Evolutionary conservation across 1,140 invertebrate genomes (phyloP).

Genomic region (Meloidogyne chitwoodi): DNA sequence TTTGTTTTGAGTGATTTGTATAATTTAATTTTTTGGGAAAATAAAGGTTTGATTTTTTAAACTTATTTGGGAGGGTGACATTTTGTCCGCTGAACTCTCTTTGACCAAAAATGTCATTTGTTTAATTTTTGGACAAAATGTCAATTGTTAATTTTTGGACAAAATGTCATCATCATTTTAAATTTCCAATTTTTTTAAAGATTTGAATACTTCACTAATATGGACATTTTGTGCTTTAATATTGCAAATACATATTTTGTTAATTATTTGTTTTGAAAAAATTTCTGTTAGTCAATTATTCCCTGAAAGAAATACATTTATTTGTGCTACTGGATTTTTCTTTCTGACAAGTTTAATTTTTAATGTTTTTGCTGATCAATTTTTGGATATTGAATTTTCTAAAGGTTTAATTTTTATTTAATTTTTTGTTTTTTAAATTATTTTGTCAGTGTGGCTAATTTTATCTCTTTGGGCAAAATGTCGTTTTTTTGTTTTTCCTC

Average conservation of each 20-base stretch:
- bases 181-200: neutral
- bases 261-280: constrained; percentile 21
- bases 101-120: too few relatives aligned
- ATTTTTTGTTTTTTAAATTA: neutral
- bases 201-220: constrained; percentile 29
- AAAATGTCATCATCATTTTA: too few relatives aligned
- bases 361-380: constrained; percentile 19
- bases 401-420: neutral
- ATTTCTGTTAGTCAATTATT: constrained; percentile 14
- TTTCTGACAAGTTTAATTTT: constrained; percentile 16
- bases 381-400: constrained; percentile 20
- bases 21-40: constrained; percentile 25
- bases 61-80: too few relatives aligned
- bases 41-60: constrained; percentile 6
- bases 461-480: too few relatives aligned
- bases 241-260: constrained; percentile 22
- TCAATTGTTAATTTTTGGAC: too few relatives aligned
- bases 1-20: constrained; percentile 25
- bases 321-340: constrained; percentile 22
- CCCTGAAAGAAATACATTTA: constrained; percentile 22
- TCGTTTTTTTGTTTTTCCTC: too few relatives aligned
- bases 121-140: too few relatives aligned
- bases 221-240: constrained; percentile 27
- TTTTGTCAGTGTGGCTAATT: too few relatives aligned
- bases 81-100: too few relatives aligned